Percentiles rank a stretch among this genome's conserved stretches.
These are phyloP conservation scores for Synanthedon myopaeformis DNA, from an alignment of 2,888 invertebrate genomes.

Conservation along the genomic window DNA sequence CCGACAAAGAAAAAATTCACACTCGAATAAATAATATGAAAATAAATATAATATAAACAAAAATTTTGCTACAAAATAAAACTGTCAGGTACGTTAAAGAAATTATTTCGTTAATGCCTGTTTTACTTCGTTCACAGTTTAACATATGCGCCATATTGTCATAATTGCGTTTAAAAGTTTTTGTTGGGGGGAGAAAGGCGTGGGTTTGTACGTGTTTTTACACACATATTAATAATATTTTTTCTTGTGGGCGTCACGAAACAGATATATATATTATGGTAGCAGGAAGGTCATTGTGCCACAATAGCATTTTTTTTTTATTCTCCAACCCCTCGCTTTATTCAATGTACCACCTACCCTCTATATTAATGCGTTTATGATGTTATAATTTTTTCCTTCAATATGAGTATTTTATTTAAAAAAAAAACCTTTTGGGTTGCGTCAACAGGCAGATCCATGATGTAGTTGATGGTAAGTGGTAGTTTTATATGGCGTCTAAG, in stretches of 20 bases:
- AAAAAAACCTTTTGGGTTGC: no score
- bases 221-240: conserved; percentile 2
- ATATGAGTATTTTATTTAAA: no score
- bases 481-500: no score
- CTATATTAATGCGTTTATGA: not conserved
- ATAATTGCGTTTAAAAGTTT: conserved; percentile 1
- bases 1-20: no score
- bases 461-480: no score
- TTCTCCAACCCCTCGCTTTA: not conserved
- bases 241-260: conserved; percentile 1
- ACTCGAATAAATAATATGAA: no score
- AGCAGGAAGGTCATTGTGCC: conserved; percentile 3
- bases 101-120: conserved; percentile 12
- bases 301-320: not conserved
- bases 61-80: no score
- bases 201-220: conserved; percentile 2
- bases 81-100: no score
- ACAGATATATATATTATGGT: not conserved
- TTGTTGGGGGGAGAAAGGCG: not conserved
- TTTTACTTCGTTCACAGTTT: conserved; percentile 19
- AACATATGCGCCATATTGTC: conserved; percentile 8
- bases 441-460: no score
- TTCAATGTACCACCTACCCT: not conserved
- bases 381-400: not conserved
- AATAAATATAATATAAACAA: no score